Evolutionary conservation across 1,140 invertebrate genomes (phyloP).

Genomic region (Cylas formicarius): DNA sequence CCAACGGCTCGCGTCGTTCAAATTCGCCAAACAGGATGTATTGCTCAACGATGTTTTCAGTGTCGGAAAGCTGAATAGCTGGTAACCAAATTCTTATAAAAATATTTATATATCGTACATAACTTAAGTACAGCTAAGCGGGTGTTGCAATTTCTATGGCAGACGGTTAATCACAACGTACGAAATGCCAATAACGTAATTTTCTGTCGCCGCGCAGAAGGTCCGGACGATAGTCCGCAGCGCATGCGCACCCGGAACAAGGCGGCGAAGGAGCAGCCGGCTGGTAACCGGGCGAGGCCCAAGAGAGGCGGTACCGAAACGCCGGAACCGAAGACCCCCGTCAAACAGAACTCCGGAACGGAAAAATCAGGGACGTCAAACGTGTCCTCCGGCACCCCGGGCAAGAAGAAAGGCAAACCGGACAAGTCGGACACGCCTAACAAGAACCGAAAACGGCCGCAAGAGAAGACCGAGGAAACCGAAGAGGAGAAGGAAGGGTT

Average conservation of each 20-base stretch:
- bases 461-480: constrained; percentile 49
- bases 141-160: no score
- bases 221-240: constrained; percentile 71
- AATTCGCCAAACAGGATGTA: no score
- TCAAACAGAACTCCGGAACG: constrained; percentile 36
- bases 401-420: constrained; percentile 40
- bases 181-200: no score
- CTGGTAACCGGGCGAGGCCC: constrained; percentile 45
- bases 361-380: constrained; percentile 44
- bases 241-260: constrained; percentile 84
- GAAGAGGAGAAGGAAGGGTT: constrained; percentile 56
- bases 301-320: constrained; percentile 64
- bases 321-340: constrained; percentile 57
- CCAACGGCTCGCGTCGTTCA: no score
- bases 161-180: no score
- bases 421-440: constrained; percentile 54
- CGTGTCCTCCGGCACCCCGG: constrained; percentile 23
- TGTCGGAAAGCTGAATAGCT: no score
- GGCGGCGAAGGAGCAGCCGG: constrained; percentile 60
- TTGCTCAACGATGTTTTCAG: no score
- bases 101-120: no score
- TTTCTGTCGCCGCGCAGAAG: constrained; percentile 46
- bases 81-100: no score
- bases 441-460: constrained; percentile 65
- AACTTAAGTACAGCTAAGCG: no score